Evolutionary conservation across 1,140 invertebrate genomes (phyloP), one percentile per base, ranked within the genome.

Genomic region (Arctopsyche grandis): DNA sequence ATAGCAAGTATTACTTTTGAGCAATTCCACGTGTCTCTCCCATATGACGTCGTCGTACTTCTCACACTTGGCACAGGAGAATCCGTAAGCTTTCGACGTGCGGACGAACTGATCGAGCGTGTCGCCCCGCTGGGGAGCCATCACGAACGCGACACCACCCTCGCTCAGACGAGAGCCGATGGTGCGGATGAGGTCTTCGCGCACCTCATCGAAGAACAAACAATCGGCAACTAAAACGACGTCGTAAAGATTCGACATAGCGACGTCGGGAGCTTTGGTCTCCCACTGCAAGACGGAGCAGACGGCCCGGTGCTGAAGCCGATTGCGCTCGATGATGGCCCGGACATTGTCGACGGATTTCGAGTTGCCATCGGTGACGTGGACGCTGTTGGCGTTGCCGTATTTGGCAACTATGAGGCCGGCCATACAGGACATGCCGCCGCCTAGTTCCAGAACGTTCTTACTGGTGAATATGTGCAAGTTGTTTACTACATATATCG

Each of bases 361-460:
- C 82, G 90, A 89, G 86, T 96, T 96, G 16, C 95, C 95, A 85
- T 96, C 95, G 9, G 94, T 95, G 4, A 96, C 86, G 58, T 90
- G 89, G 9, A 94, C 91, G 7, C 85, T 84, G 75, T 86, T 87
- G 0, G 92, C 89, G 44, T 86, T 83, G 69, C 90, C 90, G 83
- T 93, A 93, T 83, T 93, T 93, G 83, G 93, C 93, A 80, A 92
- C 89, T 81, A 94, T 90, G 0, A 96, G 85, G 1, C 94, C 95
- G 9, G 94, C 93, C 43, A 97, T 85, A 83, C 94, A 95, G 52
- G 94, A 95, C 93, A 97, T 96, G 0, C 95, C 95, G 10, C 94
- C 95, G 4, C 95, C 95, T 29, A 96, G 86, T 85, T 96, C 95
- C 82, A 95, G 87, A 1, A 96, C 90, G 81, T 86, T 90, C 84